Conservation (phyloP, 2,113 vertebrate species). For the Atherinomorus stipes region DNA sequence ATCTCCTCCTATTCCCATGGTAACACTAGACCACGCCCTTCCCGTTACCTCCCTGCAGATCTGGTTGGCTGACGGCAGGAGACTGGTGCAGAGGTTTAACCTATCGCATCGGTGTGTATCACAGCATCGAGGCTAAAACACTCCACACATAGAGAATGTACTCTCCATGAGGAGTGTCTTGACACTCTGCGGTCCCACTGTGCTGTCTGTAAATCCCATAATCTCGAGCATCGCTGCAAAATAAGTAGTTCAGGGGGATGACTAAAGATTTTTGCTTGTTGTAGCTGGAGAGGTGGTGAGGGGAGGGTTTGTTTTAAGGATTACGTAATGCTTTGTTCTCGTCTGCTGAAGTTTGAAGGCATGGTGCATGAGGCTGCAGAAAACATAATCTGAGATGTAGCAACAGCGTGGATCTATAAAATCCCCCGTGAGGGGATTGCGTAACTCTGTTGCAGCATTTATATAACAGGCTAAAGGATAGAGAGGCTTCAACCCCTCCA, state of each 20-base stretch:
- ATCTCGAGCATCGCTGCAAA: constrained; percentile 42
- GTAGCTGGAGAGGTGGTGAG: constrained; percentile 7
- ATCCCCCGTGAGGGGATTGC: constrained; percentile 77
- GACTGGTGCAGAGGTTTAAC: constrained; percentile 95
- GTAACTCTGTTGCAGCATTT: constrained; percentile 79
- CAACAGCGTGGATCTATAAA: constrained; percentile 71
- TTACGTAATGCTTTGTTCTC: constrained; percentile 70
- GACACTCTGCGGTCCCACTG: background rate
- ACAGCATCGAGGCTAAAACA: constrained; percentile 14
- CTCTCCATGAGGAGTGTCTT: background rate
- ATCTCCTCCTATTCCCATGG: constrained; percentile 83
- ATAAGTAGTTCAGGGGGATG: constrained; percentile 38
- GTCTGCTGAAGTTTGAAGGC: constrained; percentile 46
- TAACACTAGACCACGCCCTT: constrained; percentile 88
- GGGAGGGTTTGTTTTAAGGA: constrained; percentile 46
- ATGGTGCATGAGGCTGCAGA: constrained; percentile 61
- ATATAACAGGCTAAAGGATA: constrained; percentile 73
- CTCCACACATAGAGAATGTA: background rate
- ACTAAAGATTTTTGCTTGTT: constrained; percentile 45
- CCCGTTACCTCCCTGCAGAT: constrained; percentile 93
- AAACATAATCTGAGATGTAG: constrained; percentile 77
- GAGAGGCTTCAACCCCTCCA: constrained; percentile 54
- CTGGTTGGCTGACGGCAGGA: constrained; percentile 94
- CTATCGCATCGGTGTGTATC: constrained; percentile 90
- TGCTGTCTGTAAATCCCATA: constrained; percentile 35